Percentiles rank a stretch among this genome's conserved stretches.
phyloP scores from a whole-genome alignment of 2,888 invertebrate genomes.

The Ganaspis brasiliensis region DNA sequence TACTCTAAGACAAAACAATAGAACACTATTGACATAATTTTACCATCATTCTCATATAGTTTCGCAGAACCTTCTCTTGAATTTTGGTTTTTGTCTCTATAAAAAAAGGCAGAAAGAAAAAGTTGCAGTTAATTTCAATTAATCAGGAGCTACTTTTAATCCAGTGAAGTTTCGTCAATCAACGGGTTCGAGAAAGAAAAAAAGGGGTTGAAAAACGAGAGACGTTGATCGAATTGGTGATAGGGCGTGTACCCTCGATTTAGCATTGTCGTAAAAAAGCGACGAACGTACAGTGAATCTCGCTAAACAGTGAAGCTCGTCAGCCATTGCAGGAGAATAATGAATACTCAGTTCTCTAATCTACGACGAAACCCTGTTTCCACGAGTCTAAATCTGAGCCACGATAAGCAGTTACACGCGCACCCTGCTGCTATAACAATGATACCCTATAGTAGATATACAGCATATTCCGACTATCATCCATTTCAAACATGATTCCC shows the following conservation, averaged over 20 bases:
- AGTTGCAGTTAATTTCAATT: neutral
- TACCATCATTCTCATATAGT: no score
- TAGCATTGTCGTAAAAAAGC: conserved; percentile 36
- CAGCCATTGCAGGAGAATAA: neutral
- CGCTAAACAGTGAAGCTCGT: conserved; percentile 13
- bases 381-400: conserved; percentile 18
- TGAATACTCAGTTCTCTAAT: conserved; percentile 30
- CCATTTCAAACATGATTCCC: conserved; percentile 20
- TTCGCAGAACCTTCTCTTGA: no score
- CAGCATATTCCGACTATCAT: neutral
- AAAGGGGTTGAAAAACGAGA: neutral
- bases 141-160: neutral
- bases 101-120: neutral
- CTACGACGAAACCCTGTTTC: conserved; percentile 20
- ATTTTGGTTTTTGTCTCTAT: no score
- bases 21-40: neutral
- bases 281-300: conserved; percentile 31
- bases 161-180: conserved; percentile 16
- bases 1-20: neutral
- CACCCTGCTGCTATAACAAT: neutral
- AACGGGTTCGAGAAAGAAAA: neutral
- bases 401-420: conserved; percentile 26
- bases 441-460: neutral
- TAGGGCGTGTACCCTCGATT: conserved; percentile 34
- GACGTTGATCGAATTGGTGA: conserved; percentile 26